phyloP scores from a whole-genome alignment of 2,888 invertebrate species.

The Ochropleura plecta region DNA sequence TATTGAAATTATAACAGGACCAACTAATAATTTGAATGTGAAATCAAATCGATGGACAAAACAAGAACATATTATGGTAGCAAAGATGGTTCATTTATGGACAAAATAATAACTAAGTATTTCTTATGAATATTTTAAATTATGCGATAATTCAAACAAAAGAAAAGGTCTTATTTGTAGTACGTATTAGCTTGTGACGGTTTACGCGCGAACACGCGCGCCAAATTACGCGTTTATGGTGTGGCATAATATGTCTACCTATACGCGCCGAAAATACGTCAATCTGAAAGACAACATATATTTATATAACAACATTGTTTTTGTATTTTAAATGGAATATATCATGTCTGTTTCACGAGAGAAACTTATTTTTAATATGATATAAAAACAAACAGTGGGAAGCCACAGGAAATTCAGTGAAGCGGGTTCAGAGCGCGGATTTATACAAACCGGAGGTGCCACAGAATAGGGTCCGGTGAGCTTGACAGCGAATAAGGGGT shows the following conservation, averaged over 20 bases:
- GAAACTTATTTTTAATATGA: constrained; percentile 67
- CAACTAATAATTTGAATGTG: background rate
- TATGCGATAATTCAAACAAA: background rate
- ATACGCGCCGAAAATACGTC: background rate
- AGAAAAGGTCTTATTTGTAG: background rate
- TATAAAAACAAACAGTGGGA: constrained; percentile 73
- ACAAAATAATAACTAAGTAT: background rate
- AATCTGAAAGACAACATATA: background rate
- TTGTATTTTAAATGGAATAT: background rate
- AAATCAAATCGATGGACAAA: background rate
- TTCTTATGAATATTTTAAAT: too few relatives aligned
- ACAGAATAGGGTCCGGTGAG: constrained; percentile 48
- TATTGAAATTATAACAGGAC: background rate
- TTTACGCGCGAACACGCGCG: background rate
- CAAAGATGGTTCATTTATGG: background rate
- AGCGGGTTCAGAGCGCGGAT: constrained; percentile 66
- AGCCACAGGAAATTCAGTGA: constrained; percentile 70
- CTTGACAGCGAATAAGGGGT: constrained; percentile 34
- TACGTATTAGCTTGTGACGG: background rate
- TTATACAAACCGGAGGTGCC: constrained; percentile 71
- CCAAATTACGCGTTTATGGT: background rate
- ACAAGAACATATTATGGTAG: background rate
- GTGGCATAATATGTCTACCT: background rate
- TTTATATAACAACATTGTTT: background rate
- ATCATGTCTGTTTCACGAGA: background rate